phyloP scores from a whole-genome alignment of 2,888 invertebrate species.

The Amblyteles armatorius region DNA sequence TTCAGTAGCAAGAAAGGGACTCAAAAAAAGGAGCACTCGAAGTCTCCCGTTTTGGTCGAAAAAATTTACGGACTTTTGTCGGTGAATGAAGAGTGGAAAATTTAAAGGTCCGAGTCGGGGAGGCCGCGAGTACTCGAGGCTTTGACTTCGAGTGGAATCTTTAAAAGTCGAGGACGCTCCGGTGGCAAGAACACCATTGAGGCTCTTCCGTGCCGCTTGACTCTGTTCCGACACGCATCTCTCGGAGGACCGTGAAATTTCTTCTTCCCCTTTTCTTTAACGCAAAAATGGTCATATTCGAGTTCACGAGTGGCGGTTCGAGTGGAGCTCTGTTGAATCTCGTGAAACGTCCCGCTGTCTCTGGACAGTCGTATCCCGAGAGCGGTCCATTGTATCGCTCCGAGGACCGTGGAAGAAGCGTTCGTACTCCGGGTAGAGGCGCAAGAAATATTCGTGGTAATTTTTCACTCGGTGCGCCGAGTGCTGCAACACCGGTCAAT shows the following conservation, averaged over 20 bases:
- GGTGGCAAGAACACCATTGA: conserved; percentile 17
- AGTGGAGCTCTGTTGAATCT: conserved; percentile 54
- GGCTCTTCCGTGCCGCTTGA: conserved; percentile 29
- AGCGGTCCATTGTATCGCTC: conserved; percentile 54
- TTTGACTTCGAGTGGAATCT: conserved; percentile 34
- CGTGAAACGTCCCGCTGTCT: conserved; percentile 27
- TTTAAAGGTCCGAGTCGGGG: conserved; percentile 11
- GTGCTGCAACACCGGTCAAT: conserved; percentile 32
- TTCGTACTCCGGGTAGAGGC: conserved; percentile 29
- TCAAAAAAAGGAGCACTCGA: not conserved
- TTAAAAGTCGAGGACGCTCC: conserved; percentile 30
- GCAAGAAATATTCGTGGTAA: conserved; percentile 31
- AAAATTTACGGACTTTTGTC: not conserved
- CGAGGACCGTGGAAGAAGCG: conserved; percentile 63
- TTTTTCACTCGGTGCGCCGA: conserved; percentile 16
- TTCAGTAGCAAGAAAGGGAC: not conserved
- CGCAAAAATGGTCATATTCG: conserved; percentile 41
- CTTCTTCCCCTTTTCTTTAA: not conserved
- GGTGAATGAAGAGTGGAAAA: conserved; percentile 4
- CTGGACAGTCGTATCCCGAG: conserved; percentile 30
- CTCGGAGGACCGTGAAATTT: conserved; percentile 56
- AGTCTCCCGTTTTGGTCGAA: not conserved
- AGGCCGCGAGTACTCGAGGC: not conserved
- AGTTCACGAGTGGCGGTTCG: conserved; percentile 33
- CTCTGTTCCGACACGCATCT: conserved; percentile 31